Evolutionary conservation across 23 tunicate genomes (phyloP).

Genomic region (Halocynthia roretzi): DNA sequence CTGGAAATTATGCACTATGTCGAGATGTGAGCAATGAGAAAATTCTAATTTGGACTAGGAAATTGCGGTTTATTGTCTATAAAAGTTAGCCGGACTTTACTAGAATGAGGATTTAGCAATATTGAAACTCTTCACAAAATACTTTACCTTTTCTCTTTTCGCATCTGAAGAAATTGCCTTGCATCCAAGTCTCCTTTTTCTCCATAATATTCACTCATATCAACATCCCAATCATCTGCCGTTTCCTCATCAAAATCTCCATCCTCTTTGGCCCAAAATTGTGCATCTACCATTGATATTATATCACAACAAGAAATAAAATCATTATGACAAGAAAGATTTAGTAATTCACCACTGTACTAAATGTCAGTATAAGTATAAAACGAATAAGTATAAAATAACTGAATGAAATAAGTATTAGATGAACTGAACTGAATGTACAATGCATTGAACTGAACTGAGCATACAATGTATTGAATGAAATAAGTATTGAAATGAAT

Average conservation of each 20-base stretch:
- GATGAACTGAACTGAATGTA: not conserved
- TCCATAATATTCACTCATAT: constrained; percentile 73
- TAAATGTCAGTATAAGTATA: too few relatives aligned
- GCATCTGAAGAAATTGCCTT: constrained; percentile 21
- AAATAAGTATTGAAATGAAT: not conserved
- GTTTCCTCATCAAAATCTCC: constrained; percentile 82
- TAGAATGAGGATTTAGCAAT: too few relatives aligned
- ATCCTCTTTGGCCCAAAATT: constrained; percentile 74
- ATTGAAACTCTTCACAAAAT: not conserved
- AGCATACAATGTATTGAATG: not conserved
- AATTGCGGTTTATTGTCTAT: too few relatives aligned
- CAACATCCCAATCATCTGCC: constrained; percentile 85
- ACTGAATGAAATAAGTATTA: not conserved
- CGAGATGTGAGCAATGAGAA: too few relatives aligned
- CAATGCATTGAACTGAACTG: not conserved
- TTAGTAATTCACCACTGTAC: too few relatives aligned
- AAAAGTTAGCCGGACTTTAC: too few relatives aligned
- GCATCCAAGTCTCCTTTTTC: constrained; percentile 77
- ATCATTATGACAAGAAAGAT: too few relatives aligned
- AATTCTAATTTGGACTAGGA: too few relatives aligned
- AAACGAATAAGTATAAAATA: too few relatives aligned
- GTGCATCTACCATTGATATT: constrained; percentile 52
- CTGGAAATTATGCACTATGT: too few relatives aligned
- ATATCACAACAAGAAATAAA: too few relatives aligned
- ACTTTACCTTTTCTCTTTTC: constrained; percentile 11